Percentiles rank a stretch among this genome's conserved stretches.
phyloP scores from a whole-genome alignment of 2,113 vertebrate species.

The Probosciger aterrimus region DNA sequence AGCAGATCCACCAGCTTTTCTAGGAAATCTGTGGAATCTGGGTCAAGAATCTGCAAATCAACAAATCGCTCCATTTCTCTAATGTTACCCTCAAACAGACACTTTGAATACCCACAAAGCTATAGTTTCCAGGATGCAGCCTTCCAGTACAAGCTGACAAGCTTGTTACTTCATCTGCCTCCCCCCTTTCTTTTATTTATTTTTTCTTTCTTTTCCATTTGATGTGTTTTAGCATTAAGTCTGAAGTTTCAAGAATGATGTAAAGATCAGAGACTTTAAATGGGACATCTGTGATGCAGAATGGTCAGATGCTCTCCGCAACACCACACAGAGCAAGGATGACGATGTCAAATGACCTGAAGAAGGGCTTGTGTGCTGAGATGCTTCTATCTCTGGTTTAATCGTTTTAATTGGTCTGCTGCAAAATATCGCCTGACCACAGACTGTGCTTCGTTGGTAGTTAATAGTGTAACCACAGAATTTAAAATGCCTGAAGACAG shows the following conservation, averaged over 20 bases:
- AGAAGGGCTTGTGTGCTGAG: neutral
- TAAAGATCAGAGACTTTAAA: neutral
- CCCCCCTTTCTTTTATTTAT: neutral
- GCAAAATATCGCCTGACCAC: accelerated
- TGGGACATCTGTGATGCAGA: neutral
- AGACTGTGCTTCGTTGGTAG: neutral
- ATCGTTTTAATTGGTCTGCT: neutral
- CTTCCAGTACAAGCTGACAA: neutral
- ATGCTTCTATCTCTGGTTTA: neutral
- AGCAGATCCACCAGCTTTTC: neutral
- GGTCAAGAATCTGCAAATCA: neutral
- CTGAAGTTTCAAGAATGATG: neutral
- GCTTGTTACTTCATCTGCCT: neutral
- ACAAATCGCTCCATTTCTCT: neutral
- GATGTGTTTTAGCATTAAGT: neutral
- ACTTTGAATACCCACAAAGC: neutral
- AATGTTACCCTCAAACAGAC: neutral
- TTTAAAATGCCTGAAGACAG: neutral
- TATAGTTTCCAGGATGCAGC: neutral
- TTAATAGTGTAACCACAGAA: neutral
- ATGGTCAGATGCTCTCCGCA: neutral
- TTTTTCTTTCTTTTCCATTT: neutral
- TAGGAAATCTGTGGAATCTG: neutral
- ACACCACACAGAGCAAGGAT: accelerated
- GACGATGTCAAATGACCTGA: neutral